A percentile compares a stretch with the other conserved stretches of the same genome.
Conservation (phyloP, 1,140 invertebrate species). For the Harpegnathos saltator region DNA sequence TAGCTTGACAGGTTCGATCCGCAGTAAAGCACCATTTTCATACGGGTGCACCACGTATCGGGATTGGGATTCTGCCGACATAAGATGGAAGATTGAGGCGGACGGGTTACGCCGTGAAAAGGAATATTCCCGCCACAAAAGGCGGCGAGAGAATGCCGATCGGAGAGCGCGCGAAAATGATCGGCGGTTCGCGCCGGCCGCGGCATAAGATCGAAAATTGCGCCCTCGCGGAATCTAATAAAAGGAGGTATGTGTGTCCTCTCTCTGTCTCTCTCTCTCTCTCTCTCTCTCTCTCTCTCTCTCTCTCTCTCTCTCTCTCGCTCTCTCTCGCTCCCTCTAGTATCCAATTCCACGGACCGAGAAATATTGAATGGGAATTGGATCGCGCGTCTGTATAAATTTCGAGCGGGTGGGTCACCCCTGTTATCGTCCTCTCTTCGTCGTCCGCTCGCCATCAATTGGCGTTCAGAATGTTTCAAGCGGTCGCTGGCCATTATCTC, state of each 20-base stretch:
- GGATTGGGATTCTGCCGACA: constrained; percentile 88
- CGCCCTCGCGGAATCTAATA: constrained; percentile 50
- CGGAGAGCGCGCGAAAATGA: constrained; percentile 11
- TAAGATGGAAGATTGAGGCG: constrained; percentile 17
- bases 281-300: too few species aligned
- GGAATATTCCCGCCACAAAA: constrained; percentile 19
- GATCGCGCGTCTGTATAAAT: constrained; percentile 59
- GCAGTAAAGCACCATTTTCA: constrained; percentile 92
- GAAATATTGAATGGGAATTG: constrained; percentile 61
- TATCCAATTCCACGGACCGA: constrained; percentile 55
- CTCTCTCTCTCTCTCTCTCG: too few species aligned
- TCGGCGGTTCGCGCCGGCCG: neutral
- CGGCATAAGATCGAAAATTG: constrained; percentile 49
- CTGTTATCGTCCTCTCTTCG: constrained; percentile 22
- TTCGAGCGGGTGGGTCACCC: constrained; percentile 11
- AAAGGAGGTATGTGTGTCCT: constrained; percentile 47
- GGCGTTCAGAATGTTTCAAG: constrained; percentile 51
- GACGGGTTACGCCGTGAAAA: constrained; percentile 3
- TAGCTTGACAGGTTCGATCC: constrained; percentile 96
- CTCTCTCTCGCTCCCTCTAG: too few species aligned
- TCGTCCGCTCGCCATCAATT: constrained; percentile 19
- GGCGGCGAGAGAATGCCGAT: constrained; percentile 31
- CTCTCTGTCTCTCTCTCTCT: too few species aligned
- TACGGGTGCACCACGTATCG: constrained; percentile 91
- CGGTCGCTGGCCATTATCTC: constrained; percentile 55